Conservation (phyloP, 1,140 invertebrate genomes). For the Bombus affinis region DNA sequence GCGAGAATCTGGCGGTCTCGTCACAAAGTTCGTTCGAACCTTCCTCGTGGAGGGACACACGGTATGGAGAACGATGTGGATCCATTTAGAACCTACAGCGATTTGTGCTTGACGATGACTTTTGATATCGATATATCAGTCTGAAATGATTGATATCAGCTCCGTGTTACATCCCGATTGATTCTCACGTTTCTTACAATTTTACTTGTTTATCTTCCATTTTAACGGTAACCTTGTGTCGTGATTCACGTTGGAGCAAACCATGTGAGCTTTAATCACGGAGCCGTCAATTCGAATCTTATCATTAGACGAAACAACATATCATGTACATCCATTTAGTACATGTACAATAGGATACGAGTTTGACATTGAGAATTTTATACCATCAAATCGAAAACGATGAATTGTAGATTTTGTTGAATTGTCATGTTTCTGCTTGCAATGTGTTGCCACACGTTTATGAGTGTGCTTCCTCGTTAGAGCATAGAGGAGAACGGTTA, state of each 20-base stretch:
- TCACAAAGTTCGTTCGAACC: constrained; percentile 37
- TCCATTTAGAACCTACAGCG: constrained; percentile 43
- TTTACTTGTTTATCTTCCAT: too few relatives aligned
- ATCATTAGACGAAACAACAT: constrained; percentile 50
- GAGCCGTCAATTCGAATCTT: constrained; percentile 50
- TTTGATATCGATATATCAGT: constrained; percentile 43
- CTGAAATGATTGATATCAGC: constrained; percentile 34
- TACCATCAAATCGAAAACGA: constrained; percentile 19
- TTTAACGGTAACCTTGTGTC: not conserved
- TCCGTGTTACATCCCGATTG: not conserved
- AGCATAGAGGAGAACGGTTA: constrained; percentile 40
- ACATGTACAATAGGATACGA: constrained; percentile 46
- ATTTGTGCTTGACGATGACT: constrained; percentile 48
- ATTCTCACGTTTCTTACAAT: not conserved
- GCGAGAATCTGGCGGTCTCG: not conserved
- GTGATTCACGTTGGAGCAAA: not conserved
- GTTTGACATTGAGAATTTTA: constrained; percentile 33
- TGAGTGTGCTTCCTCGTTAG: not conserved
- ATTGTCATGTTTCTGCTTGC: not conserved
- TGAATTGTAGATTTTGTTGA: constrained; percentile 3
- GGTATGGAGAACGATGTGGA: constrained; percentile 42
- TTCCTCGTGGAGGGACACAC: constrained; percentile 26
- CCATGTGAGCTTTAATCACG: not conserved
- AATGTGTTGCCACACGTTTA: not conserved
- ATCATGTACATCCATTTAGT: constrained; percentile 51